These are phyloP conservation scores for Hiodon alosoides DNA, from an alignment of 2,113 vertebrate species.

Conservation along the genomic window DNA sequence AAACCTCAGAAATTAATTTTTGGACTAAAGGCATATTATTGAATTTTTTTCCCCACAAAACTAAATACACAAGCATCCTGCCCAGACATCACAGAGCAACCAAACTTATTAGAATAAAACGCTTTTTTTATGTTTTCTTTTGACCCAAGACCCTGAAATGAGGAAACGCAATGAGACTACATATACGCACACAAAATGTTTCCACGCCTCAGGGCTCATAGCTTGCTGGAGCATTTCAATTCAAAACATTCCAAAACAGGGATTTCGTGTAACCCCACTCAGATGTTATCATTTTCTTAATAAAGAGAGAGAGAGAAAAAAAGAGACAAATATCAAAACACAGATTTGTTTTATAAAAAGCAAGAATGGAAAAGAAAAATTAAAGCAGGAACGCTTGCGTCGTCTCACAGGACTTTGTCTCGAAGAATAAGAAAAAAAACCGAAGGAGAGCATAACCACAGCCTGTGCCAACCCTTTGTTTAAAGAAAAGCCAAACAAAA, in stretches of 20 bases:
- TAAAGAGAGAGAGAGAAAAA: slow-evolving; percentile 14
- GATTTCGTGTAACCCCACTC: slow-evolving; percentile 33
- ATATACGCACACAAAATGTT: slow-evolving; percentile 16
- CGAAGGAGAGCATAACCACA: background rate
- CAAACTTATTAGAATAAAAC: slow-evolving; percentile 8
- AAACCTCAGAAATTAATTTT: background rate
- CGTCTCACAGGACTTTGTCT: background rate
- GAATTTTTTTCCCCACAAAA: background rate
- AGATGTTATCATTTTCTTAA: slow-evolving; percentile 35
- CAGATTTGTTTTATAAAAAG: slow-evolving; percentile 1
- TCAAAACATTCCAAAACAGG: slow-evolving; percentile 31
- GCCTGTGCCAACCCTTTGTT: background rate
- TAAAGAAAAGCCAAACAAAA: background rate
- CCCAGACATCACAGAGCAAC: background rate
- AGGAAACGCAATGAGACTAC: slow-evolving; percentile 3
- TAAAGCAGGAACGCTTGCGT: background rate
- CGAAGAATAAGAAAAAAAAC: background rate
- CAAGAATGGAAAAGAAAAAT: background rate
- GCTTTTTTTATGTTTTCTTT: background rate
- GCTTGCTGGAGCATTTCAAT: slow-evolving; percentile 8
- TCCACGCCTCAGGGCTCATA: slow-evolving; percentile 27
- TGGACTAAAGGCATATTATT: background rate
- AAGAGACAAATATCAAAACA: slow-evolving; percentile 8
- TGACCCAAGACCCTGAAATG: slow-evolving; percentile 8
- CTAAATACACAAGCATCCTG: background rate